Evolutionary conservation across 2,113 vertebrate species (phyloP).

Genomic region (Stigmatopora argus): DNA sequence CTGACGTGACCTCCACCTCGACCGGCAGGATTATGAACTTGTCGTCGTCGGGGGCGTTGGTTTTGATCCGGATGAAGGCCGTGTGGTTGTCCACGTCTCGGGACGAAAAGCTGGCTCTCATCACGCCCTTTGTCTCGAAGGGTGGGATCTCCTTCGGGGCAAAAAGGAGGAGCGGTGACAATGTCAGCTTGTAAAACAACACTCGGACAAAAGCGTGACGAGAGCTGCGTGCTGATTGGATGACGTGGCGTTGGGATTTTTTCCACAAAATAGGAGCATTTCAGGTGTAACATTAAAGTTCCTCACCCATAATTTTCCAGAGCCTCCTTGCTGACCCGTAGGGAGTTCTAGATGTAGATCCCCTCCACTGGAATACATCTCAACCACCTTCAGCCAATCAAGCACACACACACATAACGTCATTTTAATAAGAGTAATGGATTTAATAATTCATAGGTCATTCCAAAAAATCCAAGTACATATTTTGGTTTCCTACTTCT

Average conservation of each 20-base stretch:
- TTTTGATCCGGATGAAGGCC: conserved; percentile 97
- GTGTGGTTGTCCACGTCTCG: conserved; percentile 98
- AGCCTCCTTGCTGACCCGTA: conserved; percentile 92
- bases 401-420: not conserved
- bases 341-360: conserved; percentile 97
- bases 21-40: conserved; percentile 96
- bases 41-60: conserved; percentile 86
- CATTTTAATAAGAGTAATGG: not conserved
- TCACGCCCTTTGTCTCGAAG: conserved; percentile 97
- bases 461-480: no score
- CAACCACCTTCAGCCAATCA: conserved; percentile 78
- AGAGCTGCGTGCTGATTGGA: not conserved
- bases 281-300: conserved; percentile 33
- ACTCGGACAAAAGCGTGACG: not conserved
- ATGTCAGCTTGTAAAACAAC: not conserved
- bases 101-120: conserved; percentile 98
- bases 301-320: conserved; percentile 89
- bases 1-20: conserved; percentile 97
- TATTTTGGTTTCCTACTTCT: no score
- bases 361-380: conserved; percentile 98
- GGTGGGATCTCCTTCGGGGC: conserved; percentile 88
- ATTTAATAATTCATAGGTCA: no score
- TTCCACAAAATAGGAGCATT: not conserved
- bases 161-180: not conserved
- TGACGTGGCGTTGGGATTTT: no score